phyloP scores from a whole-genome alignment of 2,113 vertebrate species.

The Vombatus ursinus region DNA sequence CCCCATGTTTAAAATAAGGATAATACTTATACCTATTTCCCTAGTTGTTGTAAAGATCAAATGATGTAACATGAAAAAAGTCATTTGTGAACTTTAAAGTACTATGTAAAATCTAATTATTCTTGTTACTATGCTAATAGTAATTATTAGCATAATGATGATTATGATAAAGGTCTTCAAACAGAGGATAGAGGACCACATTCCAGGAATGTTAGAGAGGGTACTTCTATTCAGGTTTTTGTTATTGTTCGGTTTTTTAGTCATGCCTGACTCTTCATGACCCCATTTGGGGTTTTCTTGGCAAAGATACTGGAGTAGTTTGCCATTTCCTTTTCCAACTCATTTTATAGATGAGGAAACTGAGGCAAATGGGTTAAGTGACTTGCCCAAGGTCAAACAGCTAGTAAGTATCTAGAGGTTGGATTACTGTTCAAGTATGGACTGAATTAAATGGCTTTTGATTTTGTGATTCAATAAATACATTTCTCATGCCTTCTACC shows the following conservation, averaged over 20 bases:
- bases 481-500: not conserved
- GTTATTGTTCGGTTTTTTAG: too few species aligned
- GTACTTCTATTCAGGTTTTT: too few species aligned
- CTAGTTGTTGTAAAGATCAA: slow-evolving; percentile 26
- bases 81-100: too few species aligned
- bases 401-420: not conserved
- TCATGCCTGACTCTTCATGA: too few species aligned
- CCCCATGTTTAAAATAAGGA: not conserved
- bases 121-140: too few species aligned
- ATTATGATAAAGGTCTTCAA: too few species aligned
- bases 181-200: too few species aligned
- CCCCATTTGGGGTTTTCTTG: too few species aligned
- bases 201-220: too few species aligned
- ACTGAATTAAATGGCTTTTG: not conserved
- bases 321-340: not conserved
- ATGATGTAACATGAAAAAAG: not conserved
- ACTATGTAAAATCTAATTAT: too few species aligned
- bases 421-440: not conserved
- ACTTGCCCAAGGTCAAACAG: not conserved
- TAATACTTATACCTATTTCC: slow-evolving; percentile 5
- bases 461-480: not conserved
- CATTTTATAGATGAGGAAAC: not conserved
- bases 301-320: too few species aligned
- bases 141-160: too few species aligned
- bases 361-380: not conserved